Evolutionary conservation across 1,140 invertebrate genomes (phyloP).

Genomic region (Coboldia fuscipes): DNA sequence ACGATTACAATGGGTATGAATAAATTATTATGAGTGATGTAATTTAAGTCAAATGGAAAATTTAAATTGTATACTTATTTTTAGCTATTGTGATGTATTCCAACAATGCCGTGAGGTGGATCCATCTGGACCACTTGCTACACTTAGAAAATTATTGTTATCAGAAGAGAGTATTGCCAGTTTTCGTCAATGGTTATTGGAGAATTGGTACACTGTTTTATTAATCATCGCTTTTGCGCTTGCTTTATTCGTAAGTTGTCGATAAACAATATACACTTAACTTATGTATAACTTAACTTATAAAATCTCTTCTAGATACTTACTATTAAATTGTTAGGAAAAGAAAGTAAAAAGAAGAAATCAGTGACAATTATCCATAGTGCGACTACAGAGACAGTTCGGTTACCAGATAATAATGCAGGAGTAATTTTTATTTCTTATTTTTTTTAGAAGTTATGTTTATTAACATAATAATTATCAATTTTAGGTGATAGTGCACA

Average conservation of each 20-base stretch:
- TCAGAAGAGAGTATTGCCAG: conserved; percentile 75
- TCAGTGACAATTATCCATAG: conserved; percentile 69
- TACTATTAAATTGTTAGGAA: conserved; percentile 55
- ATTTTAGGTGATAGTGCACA: conserved; percentile 35
- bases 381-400: conserved; percentile 62
- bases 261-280: background rate
- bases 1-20: conserved; percentile 76
- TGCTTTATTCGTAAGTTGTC: conserved; percentile 46
- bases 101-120: conserved; percentile 90
- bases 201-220: conserved; percentile 68
- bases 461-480: no score
- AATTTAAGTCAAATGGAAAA: background rate
- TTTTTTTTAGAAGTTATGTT: background rate
- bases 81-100: conserved; percentile 92
- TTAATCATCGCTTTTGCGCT: conserved; percentile 51
- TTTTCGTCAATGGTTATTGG: conserved; percentile 61
- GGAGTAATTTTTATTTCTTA: conserved; percentile 24
- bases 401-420: conserved; percentile 46
- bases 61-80: background rate
- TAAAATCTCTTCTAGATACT: conserved; percentile 39
- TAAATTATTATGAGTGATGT: background rate
- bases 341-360: conserved; percentile 55
- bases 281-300: background rate
- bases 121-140: conserved; percentile 84
- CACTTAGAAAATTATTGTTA: conserved; percentile 62